Percentiles rank a stretch among this genome's conserved stretches.
These are phyloP conservation scores for Pomatorhinus ruficollis DNA, from an alignment of 2,113 vertebrate genomes.

Conservation along the genomic window DNA sequence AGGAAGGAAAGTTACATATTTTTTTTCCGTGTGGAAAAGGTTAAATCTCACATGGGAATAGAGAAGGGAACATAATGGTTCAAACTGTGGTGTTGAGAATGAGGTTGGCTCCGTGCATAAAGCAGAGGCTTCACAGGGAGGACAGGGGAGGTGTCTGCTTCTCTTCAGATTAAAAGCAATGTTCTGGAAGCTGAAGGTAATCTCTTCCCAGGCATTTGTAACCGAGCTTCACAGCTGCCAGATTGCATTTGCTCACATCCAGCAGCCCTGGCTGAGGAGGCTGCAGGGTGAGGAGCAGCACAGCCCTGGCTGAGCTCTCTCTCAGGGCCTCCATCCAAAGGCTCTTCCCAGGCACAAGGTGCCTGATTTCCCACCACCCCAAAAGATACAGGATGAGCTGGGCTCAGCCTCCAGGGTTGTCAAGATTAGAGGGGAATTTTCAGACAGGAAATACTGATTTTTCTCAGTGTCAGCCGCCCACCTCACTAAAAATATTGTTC, in stretches of 20 bases:
- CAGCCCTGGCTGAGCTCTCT: not conserved
- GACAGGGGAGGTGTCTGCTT: not conserved
- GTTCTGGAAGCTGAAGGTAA: not conserved
- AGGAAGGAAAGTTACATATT: not conserved
- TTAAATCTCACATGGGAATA: not conserved
- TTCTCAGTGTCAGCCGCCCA: not conserved
- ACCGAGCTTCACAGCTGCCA: constrained; percentile 40
- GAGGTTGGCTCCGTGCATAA: not conserved
- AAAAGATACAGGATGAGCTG: fast-evolving
- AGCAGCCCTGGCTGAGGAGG: not conserved
- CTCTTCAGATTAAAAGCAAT: not conserved
- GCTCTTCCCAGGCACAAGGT: not conserved
- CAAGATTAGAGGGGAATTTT: not conserved
- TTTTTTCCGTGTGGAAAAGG: not conserved
- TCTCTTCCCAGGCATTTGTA: constrained; percentile 18
- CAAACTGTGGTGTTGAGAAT: not conserved
- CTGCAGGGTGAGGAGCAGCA: not conserved
- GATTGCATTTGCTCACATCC: not conserved
- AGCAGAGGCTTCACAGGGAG: not conserved
- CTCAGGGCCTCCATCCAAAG: not conserved
- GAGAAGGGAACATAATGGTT: not conserved
- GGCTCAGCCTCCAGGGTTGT: not conserved
- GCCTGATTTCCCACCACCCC: not conserved
- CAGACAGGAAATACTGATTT: not conserved
- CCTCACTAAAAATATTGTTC: not conserved